Base-by-base conservation (phyloP, 2,113 vertebrate species). In the Chaetops frenatus region DNA sequence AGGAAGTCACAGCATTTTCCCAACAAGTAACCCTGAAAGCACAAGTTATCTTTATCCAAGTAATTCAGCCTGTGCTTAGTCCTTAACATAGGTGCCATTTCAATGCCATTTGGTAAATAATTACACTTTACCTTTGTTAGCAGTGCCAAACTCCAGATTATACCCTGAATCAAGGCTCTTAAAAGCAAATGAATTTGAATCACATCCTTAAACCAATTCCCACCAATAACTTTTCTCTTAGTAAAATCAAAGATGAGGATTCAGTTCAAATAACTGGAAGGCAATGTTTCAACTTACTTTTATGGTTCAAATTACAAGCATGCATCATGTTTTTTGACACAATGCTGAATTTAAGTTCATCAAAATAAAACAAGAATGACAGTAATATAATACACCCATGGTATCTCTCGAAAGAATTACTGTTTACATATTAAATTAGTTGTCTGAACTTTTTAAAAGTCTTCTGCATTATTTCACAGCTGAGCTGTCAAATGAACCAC, bases 271-370 rank as follows among this genome's bases (percentile, higher is more conserved):
- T 78, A 93, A 27, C 64, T 7, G 3, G 54, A 86, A 90, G 73
- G 76, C 48, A 92, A 45, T 8, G 48, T 64, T 95, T 93, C 64
- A 64, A 11, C 87, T 78, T 60, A 88, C 40, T 87, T 88, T 91
- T 85, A 89, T 64, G 95, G 64, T 53, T 94, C 47, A 93, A 71
- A 92, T 67, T 72, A 96, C 95, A 96, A 94, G 71, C 62, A 66
- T 60, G 42, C 56, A 89, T 95, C 84, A 4, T 67, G 67, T 53
- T 88, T 91, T 90, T 83, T 60, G 73, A 81, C n/a, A 66, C 1
- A 12, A 50, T 31, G 91, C 62, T 86, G 95, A 92, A 91, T 92
- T 88, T 72, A 96, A 88, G 38, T 48, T 94, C 78, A 77, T 67
- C 86, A 96, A 57, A 94, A 66, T 74, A 93, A 93, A 95, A 77